Conservation (phyloP, 2,113 vertebrate genomes). For the Ptilonorhynchus violaceus region DNA sequence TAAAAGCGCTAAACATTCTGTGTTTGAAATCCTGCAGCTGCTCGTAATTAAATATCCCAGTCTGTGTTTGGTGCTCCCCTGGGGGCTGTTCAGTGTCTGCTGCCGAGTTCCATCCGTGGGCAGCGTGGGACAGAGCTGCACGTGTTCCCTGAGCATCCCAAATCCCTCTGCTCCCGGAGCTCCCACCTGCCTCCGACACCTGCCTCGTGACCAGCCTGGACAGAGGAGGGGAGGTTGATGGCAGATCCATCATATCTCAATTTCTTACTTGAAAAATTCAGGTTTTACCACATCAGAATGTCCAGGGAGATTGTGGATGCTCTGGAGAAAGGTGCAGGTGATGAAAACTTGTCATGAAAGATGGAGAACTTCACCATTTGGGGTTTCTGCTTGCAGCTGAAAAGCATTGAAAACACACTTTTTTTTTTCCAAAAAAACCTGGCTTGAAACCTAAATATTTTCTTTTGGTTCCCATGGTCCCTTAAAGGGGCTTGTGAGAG, state of each 20-base stretch:
- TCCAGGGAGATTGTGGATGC: background rate
- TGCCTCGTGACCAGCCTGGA: background rate
- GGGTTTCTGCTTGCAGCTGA: background rate
- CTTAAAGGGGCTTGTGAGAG: background rate
- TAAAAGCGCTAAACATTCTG: background rate
- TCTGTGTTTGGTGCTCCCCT: background rate
- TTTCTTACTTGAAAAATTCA: background rate
- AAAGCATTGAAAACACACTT: background rate
- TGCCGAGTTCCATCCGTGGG: background rate
- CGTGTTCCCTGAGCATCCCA: background rate
- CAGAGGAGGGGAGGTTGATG: background rate
- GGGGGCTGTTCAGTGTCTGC: background rate
- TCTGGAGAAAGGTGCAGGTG: background rate
- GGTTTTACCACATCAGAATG: background rate
- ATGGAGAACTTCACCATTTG: background rate
- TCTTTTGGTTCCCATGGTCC: background rate
- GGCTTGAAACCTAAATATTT: background rate
- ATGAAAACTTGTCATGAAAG: background rate
- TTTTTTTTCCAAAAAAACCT: background rate
- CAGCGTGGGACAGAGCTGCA: background rate
- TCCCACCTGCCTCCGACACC: background rate
- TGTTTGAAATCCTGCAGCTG: background rate
- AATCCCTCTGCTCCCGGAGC: background rate
- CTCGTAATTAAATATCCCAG: background rate
- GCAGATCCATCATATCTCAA: background rate